Conservation (phyloP, 2,113 vertebrate species). For the Columba livia region DNA sequence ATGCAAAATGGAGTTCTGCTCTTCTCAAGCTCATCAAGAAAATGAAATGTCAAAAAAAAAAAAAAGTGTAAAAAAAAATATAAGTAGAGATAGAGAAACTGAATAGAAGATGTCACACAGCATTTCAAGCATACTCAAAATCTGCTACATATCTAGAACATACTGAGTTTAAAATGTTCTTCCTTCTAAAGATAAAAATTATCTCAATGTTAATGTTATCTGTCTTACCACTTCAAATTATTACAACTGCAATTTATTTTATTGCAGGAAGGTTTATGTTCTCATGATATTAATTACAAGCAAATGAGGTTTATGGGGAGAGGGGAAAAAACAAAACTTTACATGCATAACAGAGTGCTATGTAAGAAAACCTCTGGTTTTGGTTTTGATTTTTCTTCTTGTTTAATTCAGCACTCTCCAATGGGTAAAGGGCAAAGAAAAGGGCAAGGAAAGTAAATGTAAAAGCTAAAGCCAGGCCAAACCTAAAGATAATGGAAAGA, state of each 20-base stretch:
- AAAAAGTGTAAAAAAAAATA: background rate
- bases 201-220: background rate
- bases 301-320: background rate
- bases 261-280: background rate
- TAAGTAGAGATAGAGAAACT: background rate
- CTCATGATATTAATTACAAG: background rate
- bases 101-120: background rate
- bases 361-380: background rate
- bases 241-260: background rate
- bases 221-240: background rate
- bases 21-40: background rate
- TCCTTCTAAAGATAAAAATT: background rate
- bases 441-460: background rate
- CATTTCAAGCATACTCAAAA: background rate
- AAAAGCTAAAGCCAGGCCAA: background rate
- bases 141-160: background rate
- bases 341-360: background rate
- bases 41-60: background rate
- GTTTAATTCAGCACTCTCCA: background rate
- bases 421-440: background rate
- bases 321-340: background rate
- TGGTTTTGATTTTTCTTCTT: no score
- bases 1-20: background rate
- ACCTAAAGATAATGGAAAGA: background rate
- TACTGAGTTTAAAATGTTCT: background rate